A percentile compares a stretch with the other conserved stretches of the same genome.
Evolutionary conservation across 2,888 invertebrate species (phyloP).

Genomic region (Eumacrocentrus americanus): DNA sequence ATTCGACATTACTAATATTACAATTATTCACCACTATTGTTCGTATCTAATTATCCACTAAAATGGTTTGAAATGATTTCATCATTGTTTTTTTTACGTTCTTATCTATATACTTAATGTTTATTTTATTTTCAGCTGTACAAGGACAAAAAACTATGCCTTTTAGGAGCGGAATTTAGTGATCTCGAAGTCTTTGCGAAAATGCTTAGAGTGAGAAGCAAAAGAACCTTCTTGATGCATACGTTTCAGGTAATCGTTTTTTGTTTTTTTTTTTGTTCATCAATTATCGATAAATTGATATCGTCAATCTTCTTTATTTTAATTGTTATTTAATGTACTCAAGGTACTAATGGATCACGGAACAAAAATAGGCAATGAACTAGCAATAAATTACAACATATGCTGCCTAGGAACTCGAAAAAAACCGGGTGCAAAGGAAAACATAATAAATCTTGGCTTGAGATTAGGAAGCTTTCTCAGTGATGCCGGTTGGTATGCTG

Average conservation of each 20-base stretch:
- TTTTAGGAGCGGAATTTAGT: constrained; percentile 73
- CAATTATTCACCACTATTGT: not conserved
- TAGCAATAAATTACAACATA: constrained; percentile 53
- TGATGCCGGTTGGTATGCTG: constrained; percentile 87
- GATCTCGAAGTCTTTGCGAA: constrained; percentile 73
- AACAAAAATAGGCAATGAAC: constrained; percentile 64
- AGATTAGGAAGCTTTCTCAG: constrained; percentile 76
- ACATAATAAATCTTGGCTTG: constrained; percentile 54
- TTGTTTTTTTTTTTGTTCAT: not conserved
- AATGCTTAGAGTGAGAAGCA: constrained; percentile 72
- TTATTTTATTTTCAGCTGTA: constrained; percentile 68
- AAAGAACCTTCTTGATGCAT: constrained; percentile 72
- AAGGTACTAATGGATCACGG: constrained; percentile 72
- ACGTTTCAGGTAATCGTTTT: constrained; percentile 70
- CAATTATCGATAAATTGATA: too few relatives aligned
- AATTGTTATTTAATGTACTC: too few relatives aligned
- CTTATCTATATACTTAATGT: not conserved
- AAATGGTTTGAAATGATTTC: not conserved
- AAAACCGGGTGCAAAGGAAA: constrained; percentile 42
- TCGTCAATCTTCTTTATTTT: too few relatives aligned
- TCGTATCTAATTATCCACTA: not conserved
- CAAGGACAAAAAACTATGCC: constrained; percentile 71
- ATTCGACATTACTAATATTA: constrained; percentile 5
- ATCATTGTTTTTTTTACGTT: not conserved
- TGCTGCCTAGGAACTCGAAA: constrained; percentile 41